Evolutionary conservation across 2,888 invertebrate species (phyloP), one percentile per base, ranked within the genome.

Genomic region (Sarcophaga rosellei): DNA sequence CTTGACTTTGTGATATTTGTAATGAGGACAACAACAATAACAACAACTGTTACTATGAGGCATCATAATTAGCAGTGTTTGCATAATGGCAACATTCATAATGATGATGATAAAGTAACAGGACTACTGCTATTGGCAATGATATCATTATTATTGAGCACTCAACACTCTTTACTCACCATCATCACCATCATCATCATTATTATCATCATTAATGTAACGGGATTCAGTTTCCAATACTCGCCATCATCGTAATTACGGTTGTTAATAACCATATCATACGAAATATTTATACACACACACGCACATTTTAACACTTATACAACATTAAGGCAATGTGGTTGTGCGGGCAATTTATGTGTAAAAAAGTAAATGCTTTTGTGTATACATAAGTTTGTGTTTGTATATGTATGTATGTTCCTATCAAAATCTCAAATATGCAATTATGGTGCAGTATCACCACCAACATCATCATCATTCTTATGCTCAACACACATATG

Each of bases 371-470:
- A 15, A 57, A 57, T 57, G 57, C 17, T 6, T 4, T 57, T 57
- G 17, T 12, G 17, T 59, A 17, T 15, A 17, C 59, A 59, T 59
- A 15, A 17, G n/a, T 59, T 1, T 59, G 15, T 2, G 17, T 59
- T 0, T 59, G 59, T 57, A n/a, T 57, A 57, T 12, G 57, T 17
- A 57, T 35, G 1, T 35, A 10, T 15, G 59, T 66, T 59, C 45
- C 20, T 45, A 6, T 45, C 61, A 45, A 77, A 77, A 45, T 59
- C 23, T 68, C 45, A 61, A 66, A 77, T 53, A 61, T 69, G 61
- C 61, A 69, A 62, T 77, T 69, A 77, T 25, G 20, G 4, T 47
- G 61, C 45, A 77, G 45, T 61, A 69, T 77, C 61, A n/a, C 23
- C 47, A 75, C 20, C 20, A 62, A 35, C 35, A 35, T 35, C 8